phyloP scores from a whole-genome alignment of 2,113 vertebrate genomes.

The Sapajus apella region DNA sequence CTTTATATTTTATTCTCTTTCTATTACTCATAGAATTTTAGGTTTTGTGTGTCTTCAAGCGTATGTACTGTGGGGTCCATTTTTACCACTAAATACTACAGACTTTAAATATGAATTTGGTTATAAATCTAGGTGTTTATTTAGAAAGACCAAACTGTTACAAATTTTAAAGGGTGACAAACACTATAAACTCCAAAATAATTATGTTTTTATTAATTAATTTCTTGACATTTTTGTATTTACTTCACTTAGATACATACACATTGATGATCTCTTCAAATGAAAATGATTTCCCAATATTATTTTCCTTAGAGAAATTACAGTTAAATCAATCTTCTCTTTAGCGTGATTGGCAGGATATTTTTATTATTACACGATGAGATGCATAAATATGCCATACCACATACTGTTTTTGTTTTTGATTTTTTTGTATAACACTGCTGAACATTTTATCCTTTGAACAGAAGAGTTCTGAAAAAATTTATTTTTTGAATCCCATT shows the following conservation, averaged over 20 bases:
- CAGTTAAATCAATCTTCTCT: not conserved
- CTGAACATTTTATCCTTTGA: not conserved
- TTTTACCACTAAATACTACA: not conserved
- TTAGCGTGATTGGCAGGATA: not conserved
- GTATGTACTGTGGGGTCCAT: not conserved
- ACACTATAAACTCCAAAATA: not conserved
- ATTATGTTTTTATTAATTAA: not conserved
- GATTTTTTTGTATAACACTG: not conserved
- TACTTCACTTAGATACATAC: not conserved
- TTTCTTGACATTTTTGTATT: not conserved
- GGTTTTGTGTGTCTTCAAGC: not conserved
- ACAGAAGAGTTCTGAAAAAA: not conserved
- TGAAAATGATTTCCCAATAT: not conserved
- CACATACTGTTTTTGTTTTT: not conserved
- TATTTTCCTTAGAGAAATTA: not conserved
- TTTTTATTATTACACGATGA: not conserved
- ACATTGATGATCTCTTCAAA: not conserved
- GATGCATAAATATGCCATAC: not conserved
- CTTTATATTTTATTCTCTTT: not conserved
- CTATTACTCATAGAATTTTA: not conserved
- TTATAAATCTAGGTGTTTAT: not conserved
- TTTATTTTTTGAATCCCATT: not conserved
- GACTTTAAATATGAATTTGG: not conserved
- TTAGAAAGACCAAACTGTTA: not conserved
- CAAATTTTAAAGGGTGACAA: not conserved